These are phyloP conservation scores for Meda fulgida DNA, from an alignment of 2,797 vertebrate genomes.

Conservation along the genomic window DNA sequence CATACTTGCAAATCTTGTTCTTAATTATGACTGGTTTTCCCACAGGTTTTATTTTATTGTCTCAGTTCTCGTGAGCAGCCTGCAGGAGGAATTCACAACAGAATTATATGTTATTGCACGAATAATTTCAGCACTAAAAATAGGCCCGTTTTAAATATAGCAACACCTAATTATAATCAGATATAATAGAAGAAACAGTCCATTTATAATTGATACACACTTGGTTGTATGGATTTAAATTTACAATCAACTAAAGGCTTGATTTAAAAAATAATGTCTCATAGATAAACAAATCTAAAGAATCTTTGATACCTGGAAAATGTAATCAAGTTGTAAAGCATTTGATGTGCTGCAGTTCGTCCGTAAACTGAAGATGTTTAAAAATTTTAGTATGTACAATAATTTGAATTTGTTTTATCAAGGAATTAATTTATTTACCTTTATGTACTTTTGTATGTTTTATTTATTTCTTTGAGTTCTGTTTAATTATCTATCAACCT, in stretches of 20 bases:
- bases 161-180: background rate
- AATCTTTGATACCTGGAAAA: background rate
- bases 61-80: background rate
- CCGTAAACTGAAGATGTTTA: background rate
- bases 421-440: slow-evolving; percentile 18
- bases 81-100: background rate
- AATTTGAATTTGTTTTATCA: background rate
- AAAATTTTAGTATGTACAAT: background rate
- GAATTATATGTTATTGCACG: no score
- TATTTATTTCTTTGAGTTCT: slow-evolving; percentile 16
- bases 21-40: background rate
- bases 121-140: background rate
- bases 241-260: background rate
- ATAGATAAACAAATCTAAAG: background rate
- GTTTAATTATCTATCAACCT: slow-evolving; percentile 7
- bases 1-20: background rate
- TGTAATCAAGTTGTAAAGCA: background rate
- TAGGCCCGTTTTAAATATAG: background rate
- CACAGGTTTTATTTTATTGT: background rate
- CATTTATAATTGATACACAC: background rate
- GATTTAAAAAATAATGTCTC: background rate
- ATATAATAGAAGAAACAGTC: background rate
- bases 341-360: background rate
- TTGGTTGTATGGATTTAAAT: background rate
- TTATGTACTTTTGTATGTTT: slow-evolving; percentile 21